phyloP scores from a whole-genome alignment of 2,888 invertebrate species.

The Agriopis leucophaearia region DNA sequence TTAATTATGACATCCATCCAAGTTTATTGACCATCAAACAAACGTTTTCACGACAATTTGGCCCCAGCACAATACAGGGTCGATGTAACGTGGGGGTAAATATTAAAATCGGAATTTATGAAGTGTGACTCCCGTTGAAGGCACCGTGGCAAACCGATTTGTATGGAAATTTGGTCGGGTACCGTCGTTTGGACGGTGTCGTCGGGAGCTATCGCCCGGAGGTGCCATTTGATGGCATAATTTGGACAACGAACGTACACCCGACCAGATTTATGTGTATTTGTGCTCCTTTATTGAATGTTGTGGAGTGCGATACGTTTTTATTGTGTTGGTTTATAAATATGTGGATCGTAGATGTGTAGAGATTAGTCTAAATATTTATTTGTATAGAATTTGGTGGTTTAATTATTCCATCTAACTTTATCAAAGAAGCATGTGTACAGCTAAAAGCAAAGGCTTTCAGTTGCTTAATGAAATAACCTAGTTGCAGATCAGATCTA shows the following conservation, averaged over 20 bases:
- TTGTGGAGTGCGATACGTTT: conserved; percentile 68
- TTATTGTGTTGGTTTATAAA: conserved; percentile 60
- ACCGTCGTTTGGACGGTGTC: conserved; percentile 64
- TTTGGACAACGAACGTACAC: conserved; percentile 79
- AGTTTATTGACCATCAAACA: conserved; percentile 31
- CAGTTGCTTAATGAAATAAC: too few relatives aligned
- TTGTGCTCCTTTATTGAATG: conserved; percentile 77
- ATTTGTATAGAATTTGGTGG: background rate
- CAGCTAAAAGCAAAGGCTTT: too few relatives aligned
- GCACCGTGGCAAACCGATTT: conserved; percentile 80
- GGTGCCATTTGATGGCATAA: conserved; percentile 82
- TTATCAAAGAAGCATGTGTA: too few relatives aligned
- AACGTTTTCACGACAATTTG: conserved; percentile 38
- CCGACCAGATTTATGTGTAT: conserved; percentile 79
- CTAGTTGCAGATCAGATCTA: too few relatives aligned
- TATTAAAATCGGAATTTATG: conserved; percentile 85
- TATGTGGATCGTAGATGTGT: conserved; percentile 33
- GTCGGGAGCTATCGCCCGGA: conserved; percentile 62
- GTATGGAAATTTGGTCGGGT: conserved; percentile 75
- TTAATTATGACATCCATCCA: conserved; percentile 25
- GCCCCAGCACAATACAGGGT: conserved; percentile 42
- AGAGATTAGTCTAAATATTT: background rate
- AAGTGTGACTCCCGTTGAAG: conserved; percentile 66
- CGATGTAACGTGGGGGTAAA: conserved; percentile 50
- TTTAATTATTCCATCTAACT: background rate